A percentile compares a stretch with the other conserved stretches of the same genome.
Evolutionary conservation across 1,140 invertebrate species (phyloP).

Genomic region (Plodia interpunctella): DNA sequence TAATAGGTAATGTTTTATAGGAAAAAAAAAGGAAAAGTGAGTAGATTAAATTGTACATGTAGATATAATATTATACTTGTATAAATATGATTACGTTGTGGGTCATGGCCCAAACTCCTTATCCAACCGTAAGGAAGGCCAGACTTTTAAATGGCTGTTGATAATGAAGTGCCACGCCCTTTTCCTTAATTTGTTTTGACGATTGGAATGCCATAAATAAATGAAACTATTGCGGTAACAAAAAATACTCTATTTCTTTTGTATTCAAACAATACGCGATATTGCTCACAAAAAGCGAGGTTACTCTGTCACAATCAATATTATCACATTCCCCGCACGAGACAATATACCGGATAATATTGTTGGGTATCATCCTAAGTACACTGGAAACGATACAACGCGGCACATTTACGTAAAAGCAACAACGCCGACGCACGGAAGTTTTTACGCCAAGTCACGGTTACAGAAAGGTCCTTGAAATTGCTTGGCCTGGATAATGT

Average conservation of each 20-base stretch:
- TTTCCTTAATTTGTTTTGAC: too few species aligned
- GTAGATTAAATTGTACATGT: too few species aligned
- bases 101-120: too few species aligned
- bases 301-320: not conserved
- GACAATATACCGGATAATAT: not conserved
- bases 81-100: too few species aligned
- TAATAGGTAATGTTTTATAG: not conserved
- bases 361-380: not conserved
- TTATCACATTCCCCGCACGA: not conserved
- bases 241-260: not conserved
- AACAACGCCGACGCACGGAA: not conserved
- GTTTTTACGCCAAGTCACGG: slow-evolving; percentile 3
- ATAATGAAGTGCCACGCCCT: too few species aligned
- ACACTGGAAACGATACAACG: not conserved
- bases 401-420: slow-evolving; percentile 3
- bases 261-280: not conserved
- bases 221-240: too few species aligned
- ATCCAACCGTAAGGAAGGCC: too few species aligned
- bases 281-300: not conserved
- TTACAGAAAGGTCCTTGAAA: not conserved
- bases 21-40: not conserved
- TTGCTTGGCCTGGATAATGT: not conserved
- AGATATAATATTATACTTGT: too few species aligned
- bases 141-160: too few species aligned
- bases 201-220: too few species aligned